Base-by-base conservation (phyloP, 2,888 invertebrate species). In the Ashinkailepas kermadecensis region DNA sequence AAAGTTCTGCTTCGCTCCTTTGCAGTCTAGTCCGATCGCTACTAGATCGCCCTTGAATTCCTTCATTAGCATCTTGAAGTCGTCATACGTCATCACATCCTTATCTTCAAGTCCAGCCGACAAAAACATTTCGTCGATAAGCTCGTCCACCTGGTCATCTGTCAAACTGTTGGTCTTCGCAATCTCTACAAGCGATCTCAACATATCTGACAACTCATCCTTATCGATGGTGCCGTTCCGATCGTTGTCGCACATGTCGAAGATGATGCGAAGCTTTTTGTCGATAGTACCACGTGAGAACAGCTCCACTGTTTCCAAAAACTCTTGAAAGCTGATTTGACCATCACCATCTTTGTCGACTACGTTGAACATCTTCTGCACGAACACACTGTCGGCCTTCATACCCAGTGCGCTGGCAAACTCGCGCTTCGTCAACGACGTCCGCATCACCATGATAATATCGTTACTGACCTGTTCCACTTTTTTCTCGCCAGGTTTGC, bases 221-320 rank as follows among this genome's bases (percentile, higher is more conserved):
- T 97, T 96, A 86, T 97, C 96, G 82, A 97, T 97, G 0, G 95
- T 95, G 0, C 97, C 96, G 85, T 96, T 96, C 23, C 95, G 91
- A 86, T 97, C 95, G 85, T 96, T 95, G 87, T 97, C 97, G 86
- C 97, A 97, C 97, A 98, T 97, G 87, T 97, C 96, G 86, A 97
- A 97, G 84, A 98, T 95, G 62, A 97, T 96, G 10, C 96, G 90
- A 64, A 97, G 89, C 86, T 97, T 97, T 86, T 96, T 96, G 85
- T 96, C 96, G 0, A 96, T 96, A 85, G 95, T 95, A 9, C 96
- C 97, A 0, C 95, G 91, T 0, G 96, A 95, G 87, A 97, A 97
- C 4, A 96, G 88, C 0, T 96, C 93, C 2, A 97, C 96, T 0
- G 97, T 97, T 86, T 97, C 96, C 81, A 98, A 89, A 87, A 98